Conservation (phyloP, 2,797 vertebrate species). For the Pterois miles region DNA sequence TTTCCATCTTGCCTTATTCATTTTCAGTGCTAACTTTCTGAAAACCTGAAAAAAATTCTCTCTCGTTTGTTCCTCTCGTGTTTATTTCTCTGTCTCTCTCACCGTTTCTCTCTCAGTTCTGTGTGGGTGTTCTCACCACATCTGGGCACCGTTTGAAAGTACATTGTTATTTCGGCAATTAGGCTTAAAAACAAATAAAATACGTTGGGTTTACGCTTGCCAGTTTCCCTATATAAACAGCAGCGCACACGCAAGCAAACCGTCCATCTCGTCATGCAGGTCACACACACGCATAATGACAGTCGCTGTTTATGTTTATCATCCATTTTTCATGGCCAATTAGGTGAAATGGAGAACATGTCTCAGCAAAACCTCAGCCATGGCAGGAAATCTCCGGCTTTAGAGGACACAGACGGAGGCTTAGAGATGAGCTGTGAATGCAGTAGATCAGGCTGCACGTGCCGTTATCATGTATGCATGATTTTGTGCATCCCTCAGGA, state of each 20-base stretch:
- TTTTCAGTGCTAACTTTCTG: slow-evolving; percentile 33
- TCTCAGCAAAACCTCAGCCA: slow-evolving; percentile 51
- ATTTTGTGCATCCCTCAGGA: slow-evolving; percentile 1
- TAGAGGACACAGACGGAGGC: slow-evolving; percentile 21
- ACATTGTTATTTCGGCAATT: slow-evolving; percentile 75
- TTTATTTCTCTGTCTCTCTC: neutral
- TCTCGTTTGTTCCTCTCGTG: neutral
- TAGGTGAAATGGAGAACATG: slow-evolving; percentile 65
- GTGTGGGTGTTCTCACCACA: slow-evolving; percentile 69
- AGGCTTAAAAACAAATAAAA: slow-evolving; percentile 69
- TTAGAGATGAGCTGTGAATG: slow-evolving; percentile 27
- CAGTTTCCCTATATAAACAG: slow-evolving; percentile 46
- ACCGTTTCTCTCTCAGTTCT: slow-evolving; percentile 11
- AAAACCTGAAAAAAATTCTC: slow-evolving; percentile 13
- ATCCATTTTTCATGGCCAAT: slow-evolving; percentile 77
- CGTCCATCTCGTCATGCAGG: slow-evolving; percentile 9
- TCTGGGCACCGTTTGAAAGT: slow-evolving; percentile 71
- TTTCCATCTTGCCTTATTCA: neutral
- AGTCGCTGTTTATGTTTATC: slow-evolving; percentile 70
- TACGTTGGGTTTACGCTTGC: slow-evolving; percentile 51
- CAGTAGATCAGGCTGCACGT: slow-evolving; percentile 14
- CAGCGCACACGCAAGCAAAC: neutral
- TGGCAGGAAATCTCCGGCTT: slow-evolving; percentile 46
- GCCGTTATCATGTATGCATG: slow-evolving; percentile 25
- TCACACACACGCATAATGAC: slow-evolving; percentile 43